Percentiles rank a stretch among this genome's conserved stretches.
phyloP scores from a whole-genome alignment of 1,140 invertebrate species.

The Drosophila pseudoananassae region DNA sequence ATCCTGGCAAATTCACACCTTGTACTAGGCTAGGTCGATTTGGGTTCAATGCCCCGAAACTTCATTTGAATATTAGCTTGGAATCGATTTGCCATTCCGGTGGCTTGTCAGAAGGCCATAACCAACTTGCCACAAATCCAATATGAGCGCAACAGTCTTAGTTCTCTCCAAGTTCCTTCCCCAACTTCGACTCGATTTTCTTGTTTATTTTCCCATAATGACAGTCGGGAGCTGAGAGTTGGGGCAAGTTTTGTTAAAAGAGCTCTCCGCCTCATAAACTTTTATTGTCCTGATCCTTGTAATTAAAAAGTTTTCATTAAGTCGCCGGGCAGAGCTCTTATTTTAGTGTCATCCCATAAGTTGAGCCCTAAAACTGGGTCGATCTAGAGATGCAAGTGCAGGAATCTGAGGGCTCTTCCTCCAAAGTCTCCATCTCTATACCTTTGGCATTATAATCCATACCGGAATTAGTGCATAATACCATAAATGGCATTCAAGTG shows the following conservation, averaged over 20 bases:
- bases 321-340: conserved; percentile 29
- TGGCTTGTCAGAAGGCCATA: conserved; percentile 48
- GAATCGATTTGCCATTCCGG: conserved; percentile 66
- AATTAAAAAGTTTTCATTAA: conserved; percentile 77
- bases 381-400: conserved; percentile 33
- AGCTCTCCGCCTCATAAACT: conserved; percentile 72
- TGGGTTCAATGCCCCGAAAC: conserved; percentile 65
- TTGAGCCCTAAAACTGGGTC: conserved; percentile 33
- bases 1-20: conserved; percentile 70
- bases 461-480: too few species aligned
- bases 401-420: conserved; percentile 6
- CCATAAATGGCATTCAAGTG: conserved; percentile 21
- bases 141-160: conserved; percentile 58
- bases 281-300: conserved; percentile 76
- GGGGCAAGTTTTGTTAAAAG: conserved; percentile 59
- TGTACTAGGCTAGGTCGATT: conserved; percentile 13
- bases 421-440: neutral
- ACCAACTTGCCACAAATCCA: conserved; percentile 37
- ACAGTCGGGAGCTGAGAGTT: conserved; percentile 48
- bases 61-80: conserved; percentile 66
- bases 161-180: conserved; percentile 54
- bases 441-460: too few species aligned
- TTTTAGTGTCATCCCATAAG: conserved; percentile 49
- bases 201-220: conserved; percentile 23
- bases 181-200: conserved; percentile 64